A percentile compares a stretch with the other conserved stretches of the same genome.
phyloP scores from a whole-genome alignment of 2,888 invertebrate genomes.

The Axea sp. region DNA sequence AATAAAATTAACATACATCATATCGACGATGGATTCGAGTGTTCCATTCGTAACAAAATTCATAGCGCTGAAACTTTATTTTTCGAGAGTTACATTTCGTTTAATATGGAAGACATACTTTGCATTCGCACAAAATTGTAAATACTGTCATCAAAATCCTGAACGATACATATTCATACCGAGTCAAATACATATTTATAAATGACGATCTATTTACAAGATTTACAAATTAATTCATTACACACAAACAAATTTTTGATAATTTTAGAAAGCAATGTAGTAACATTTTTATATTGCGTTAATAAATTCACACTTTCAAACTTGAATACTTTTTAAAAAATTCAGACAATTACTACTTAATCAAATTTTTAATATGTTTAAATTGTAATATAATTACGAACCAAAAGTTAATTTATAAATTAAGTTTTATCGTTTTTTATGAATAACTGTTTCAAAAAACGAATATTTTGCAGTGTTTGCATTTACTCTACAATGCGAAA shows the following conservation, averaged over 20 bases:
- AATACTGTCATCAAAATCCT: conserved; percentile 14
- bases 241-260: conserved; percentile 1
- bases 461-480: too few relatives aligned
- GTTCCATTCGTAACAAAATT: conserved; percentile 14
- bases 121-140: conserved; percentile 15
- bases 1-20: conserved; percentile 40
- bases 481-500: too few relatives aligned
- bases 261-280: too few relatives aligned
- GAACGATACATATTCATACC: conserved; percentile 21
- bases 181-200: conserved; percentile 28
- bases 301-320: too few relatives aligned
- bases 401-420: too few relatives aligned
- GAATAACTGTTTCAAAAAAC: too few relatives aligned
- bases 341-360: too few relatives aligned
- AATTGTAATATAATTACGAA: too few relatives aligned
- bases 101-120: conserved; percentile 28
- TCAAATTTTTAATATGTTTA: too few relatives aligned
- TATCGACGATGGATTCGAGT: conserved; percentile 10
- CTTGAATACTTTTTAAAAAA: too few relatives aligned
- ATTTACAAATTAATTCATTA: conserved; percentile 24
- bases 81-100: conserved; percentile 12
- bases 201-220: conserved; percentile 14
- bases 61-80: conserved; percentile 19
- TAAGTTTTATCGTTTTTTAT: too few relatives aligned
- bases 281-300: too few relatives aligned